These are phyloP conservation scores for Parochlus steinenii DNA, from an alignment of 2,888 invertebrate species.

Conservation along the genomic window DNA sequence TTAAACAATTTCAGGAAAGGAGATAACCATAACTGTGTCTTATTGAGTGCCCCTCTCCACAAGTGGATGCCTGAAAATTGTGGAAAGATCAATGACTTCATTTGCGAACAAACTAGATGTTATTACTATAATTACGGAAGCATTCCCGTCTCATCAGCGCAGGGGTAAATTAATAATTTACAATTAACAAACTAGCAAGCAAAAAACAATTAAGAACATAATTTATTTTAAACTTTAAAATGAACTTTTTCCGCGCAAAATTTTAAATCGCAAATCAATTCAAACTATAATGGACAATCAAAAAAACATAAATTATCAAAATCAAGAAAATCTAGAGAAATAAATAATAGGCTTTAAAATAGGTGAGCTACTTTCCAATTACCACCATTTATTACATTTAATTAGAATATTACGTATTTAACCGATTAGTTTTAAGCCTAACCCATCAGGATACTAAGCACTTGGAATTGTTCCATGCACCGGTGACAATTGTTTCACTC, in stretches of 20 bases:
- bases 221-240: conserved; percentile 3
- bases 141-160: conserved; percentile 75
- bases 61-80: conserved; percentile 74
- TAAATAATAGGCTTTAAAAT: no score
- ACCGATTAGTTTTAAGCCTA: no score
- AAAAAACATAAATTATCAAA: neutral
- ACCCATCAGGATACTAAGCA: no score
- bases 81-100: conserved; percentile 68
- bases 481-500: no score
- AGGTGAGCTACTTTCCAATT: no score
- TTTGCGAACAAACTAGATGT: conserved; percentile 79
- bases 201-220: conserved; percentile 3
- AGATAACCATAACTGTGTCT: conserved; percentile 61
- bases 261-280: neutral
- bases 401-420: no score
- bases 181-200: conserved; percentile 16
- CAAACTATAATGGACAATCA: neutral
- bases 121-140: conserved; percentile 84
- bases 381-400: no score
- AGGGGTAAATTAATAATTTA: conserved; percentile 55
- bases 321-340: neutral
- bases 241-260: neutral
- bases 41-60: conserved; percentile 58
- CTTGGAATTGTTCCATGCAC: no score
- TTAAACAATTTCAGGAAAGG: neutral